These are phyloP conservation scores for Centropristis striata DNA, from an alignment of 2,113 vertebrate genomes.

Conservation along the genomic window DNA sequence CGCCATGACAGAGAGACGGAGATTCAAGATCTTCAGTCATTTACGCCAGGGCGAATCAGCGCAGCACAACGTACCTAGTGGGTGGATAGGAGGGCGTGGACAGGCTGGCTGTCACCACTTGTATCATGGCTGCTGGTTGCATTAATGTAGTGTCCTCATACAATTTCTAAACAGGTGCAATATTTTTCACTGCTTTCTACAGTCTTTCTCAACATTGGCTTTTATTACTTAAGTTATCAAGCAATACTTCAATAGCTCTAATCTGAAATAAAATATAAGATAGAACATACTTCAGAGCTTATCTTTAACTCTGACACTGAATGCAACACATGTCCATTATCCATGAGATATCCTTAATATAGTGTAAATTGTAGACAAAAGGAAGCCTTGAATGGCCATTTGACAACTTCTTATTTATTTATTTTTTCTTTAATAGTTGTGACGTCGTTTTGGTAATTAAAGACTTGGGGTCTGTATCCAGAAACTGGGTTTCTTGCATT, in stretches of 20 bases:
- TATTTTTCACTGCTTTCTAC: background rate
- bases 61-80: too few relatives aligned
- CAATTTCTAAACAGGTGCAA: background rate
- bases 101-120: background rate
- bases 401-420: background rate
- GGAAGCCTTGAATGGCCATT: background rate
- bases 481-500: background rate
- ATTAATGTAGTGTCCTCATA: background rate
- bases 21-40: too few relatives aligned
- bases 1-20: too few relatives aligned
- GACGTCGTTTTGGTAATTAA: background rate
- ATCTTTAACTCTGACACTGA: too few relatives aligned
- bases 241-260: too few relatives aligned
- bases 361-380: background rate
- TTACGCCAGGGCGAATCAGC: too few relatives aligned
- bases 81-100: too few relatives aligned
- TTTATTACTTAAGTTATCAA: background rate
- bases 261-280: too few relatives aligned
- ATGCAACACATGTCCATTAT: background rate
- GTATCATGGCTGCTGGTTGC: background rate
- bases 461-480: background rate
- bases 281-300: too few relatives aligned
- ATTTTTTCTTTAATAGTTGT: background rate
- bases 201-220: background rate
- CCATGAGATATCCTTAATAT: background rate